These are phyloP conservation scores for Girardia tigrina DNA, from an alignment of 2,888 invertebrate species.

Conservation along the genomic window DNA sequence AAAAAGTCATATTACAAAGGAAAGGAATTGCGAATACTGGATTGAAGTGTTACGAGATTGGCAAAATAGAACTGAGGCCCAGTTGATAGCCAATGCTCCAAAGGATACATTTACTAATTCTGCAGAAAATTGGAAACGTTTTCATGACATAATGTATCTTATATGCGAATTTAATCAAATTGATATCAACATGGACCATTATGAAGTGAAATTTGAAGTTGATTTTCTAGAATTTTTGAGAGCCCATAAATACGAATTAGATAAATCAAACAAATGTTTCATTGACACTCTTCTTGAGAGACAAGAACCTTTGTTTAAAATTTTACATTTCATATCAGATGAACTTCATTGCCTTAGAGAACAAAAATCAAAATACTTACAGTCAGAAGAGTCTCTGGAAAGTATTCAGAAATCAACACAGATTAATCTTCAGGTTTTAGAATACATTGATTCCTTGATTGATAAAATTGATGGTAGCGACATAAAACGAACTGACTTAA, in stretches of 20 bases:
- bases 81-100: neutral
- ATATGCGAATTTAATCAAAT: neutral
- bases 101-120: too few species aligned
- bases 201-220: slow-evolving; percentile 4
- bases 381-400: neutral
- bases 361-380: neutral
- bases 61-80: neutral
- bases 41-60: neutral
- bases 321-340: neutral
- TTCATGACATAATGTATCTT: neutral
- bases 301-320: neutral
- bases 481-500: neutral
- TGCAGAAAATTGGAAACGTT: neutral
- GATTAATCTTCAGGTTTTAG: neutral
- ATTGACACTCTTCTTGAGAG: neutral
- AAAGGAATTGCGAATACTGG: neutral
- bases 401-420: neutral
- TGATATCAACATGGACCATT: neutral
- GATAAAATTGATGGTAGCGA: neutral
- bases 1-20: neutral
- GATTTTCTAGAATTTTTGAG: neutral
- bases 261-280: neutral
- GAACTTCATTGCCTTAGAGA: neutral
- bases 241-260: neutral
- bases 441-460: neutral